A percentile compares a stretch with the other conserved stretches of the same genome.
These are phyloP conservation scores for Romanogobio albipinnatus DNA, from an alignment of 2,113 vertebrate species.

Conservation along the genomic window DNA sequence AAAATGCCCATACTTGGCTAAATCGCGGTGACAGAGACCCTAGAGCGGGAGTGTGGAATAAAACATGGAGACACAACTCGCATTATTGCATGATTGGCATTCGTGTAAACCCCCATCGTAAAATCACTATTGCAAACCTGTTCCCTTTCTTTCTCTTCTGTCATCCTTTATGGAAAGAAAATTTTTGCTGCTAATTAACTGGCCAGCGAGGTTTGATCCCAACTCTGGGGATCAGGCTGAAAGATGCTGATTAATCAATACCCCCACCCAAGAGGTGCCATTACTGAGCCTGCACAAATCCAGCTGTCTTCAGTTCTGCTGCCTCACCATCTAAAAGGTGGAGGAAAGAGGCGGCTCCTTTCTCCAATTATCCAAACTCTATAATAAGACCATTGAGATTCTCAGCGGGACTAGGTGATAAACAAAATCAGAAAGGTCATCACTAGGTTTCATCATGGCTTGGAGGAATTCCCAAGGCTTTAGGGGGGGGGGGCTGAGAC, in stretches of 20 bases:
- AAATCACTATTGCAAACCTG: conserved; percentile 3
- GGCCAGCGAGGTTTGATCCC: not conserved
- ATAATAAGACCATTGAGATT: conserved; percentile 19
- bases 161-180: not conserved
- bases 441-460: not conserved
- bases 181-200: conserved; percentile 27
- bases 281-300: conserved; percentile 20
- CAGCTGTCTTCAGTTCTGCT: conserved; percentile 23
- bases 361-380: conserved; percentile 31
- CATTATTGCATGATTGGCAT: not conserved
- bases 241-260: conserved; percentile 44
- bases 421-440: conserved; percentile 28
- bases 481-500: not conserved
- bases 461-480: conserved; percentile 2
- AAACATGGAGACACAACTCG: not conserved
- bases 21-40: too few relatives aligned
- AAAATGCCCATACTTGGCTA: too few relatives aligned
- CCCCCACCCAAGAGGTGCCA: conserved; percentile 9
- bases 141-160: conserved; percentile 17
- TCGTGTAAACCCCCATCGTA: not conserved
- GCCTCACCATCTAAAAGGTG: conserved; percentile 27
- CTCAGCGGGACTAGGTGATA: conserved; percentile 7
- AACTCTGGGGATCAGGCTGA: not conserved
- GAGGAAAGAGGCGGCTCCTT: conserved; percentile 19
- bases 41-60: not conserved